Base-by-base conservation (phyloP, 2,888 invertebrate species). In the Phalera bucephala region DNA sequence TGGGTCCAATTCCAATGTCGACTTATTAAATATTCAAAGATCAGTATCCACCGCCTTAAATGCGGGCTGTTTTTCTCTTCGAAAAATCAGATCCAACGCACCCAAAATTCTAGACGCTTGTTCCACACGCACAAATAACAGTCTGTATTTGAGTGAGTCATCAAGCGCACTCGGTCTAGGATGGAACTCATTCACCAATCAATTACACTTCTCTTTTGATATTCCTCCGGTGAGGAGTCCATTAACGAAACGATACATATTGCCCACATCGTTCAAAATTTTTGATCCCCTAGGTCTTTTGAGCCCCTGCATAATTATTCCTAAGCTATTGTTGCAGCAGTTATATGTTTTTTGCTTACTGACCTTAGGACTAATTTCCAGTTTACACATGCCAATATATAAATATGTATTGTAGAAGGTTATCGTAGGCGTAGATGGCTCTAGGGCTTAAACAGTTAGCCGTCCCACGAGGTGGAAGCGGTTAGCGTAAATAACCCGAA, bases 31-130 rank as follows among this genome's bases (percentile, higher is more conserved):
- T 5, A 17, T 17, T 17, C 17, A 17, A 17, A 17, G 5, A 3
- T 17, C 31, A 7, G 40, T 45, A 1, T 35, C 30, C 3, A 8
- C 15, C 1, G 23, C 26, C 4, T 26, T 61, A 25, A 26, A 19
- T 1, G 12, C 20, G 12, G 43, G 21, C 8, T 35, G 52, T 7
- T 49, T 57, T 28, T 32, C 41, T 11, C 27, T 62, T 9, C 28
- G 52, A 10, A 55, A 55, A 31, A 53, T 33, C 9, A 31, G 40
- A 11, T 45, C 40, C n/a, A 57, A 58, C 22, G 34, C n/a, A 14
- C 33, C 33, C n/a, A n/a, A 3, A 9, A 2, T 10, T 11, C 21
- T 23, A 5, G 5, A 32, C 11, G 26, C n/a, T 9, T 19, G 1
- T 8, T n/a, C n/a, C n/a, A n/a, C 1, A 8, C 5, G 13, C 11